Evolutionary conservation across 2,888 invertebrate species (phyloP).

Genomic region (Drosophila melanosoma): DNA sequence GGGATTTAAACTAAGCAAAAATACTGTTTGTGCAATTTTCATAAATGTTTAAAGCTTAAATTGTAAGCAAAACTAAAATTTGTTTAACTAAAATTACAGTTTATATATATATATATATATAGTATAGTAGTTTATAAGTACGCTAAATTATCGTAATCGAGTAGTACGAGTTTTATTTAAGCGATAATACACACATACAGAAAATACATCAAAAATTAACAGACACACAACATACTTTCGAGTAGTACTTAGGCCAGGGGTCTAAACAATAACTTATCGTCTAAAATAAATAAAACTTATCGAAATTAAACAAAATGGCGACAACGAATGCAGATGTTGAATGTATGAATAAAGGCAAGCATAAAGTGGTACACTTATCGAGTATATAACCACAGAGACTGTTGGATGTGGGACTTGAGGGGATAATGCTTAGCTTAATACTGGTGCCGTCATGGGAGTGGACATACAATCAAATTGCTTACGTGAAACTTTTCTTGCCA

Average conservation of each 20-base stretch:
- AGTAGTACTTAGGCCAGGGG: slow-evolving; percentile 51
- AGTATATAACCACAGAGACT: slow-evolving; percentile 51
- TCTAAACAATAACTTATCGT: slow-evolving; percentile 41
- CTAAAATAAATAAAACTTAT: slow-evolving; percentile 77
- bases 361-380: slow-evolving; percentile 33
- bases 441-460: slow-evolving; percentile 79
- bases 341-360: slow-evolving; percentile 38
- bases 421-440: slow-evolving; percentile 75
- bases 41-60: slow-evolving; percentile 67
- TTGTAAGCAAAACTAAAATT: slow-evolving; percentile 70
- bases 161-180: slow-evolving; percentile 50
- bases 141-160: slow-evolving; percentile 45
- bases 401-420: slow-evolving; percentile 18
- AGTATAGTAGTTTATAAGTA: slow-evolving; percentile 30
- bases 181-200: slow-evolving; percentile 72
- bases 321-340: slow-evolving; percentile 40
- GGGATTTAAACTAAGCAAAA: slow-evolving; percentile 75
- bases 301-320: slow-evolving; percentile 68
- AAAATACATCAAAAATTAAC: slow-evolving; percentile 44
- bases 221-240: slow-evolving; percentile 61
- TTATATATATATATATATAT: slow-evolving; percentile 12
- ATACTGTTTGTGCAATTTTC: slow-evolving; percentile 83
- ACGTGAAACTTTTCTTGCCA: slow-evolving; percentile 38
- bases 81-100: slow-evolving; percentile 66
- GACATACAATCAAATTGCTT: slow-evolving; percentile 34